phyloP scores from a whole-genome alignment of 1,140 invertebrate species.

The Pantala flavescens region DNA sequence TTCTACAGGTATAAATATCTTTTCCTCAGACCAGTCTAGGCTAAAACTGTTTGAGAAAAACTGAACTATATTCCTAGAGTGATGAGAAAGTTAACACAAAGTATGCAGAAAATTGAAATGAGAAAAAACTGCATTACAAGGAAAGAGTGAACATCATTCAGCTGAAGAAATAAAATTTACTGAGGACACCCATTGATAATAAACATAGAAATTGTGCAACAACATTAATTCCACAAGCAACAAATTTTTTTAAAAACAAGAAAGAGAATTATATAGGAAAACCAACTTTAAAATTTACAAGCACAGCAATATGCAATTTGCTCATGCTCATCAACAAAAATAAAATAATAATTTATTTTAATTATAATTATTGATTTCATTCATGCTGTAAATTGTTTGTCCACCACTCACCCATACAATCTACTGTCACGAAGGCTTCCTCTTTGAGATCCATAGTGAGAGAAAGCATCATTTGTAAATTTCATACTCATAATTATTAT shows the following conservation, averaged over 20 bases:
- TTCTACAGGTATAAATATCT: background rate
- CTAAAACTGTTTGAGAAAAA: background rate
- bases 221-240: too few species aligned
- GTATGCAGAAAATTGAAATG: background rate
- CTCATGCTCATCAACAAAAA: background rate
- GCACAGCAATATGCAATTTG: background rate
- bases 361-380: background rate
- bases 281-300: background rate
- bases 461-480: conserved; percentile 14
- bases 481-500: background rate
- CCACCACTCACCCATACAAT: conserved; percentile 58
- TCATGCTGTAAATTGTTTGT: conserved; percentile 15
- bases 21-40: conserved; percentile 3
- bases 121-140: background rate
- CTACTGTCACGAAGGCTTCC: conserved; percentile 60
- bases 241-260: too few species aligned
- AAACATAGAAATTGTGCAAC: too few species aligned
- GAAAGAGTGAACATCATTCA: background rate
- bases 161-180: background rate
- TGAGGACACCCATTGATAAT: background rate
- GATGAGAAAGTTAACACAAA: background rate
- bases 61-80: background rate
- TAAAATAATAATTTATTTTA: too few species aligned
- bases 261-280: too few species aligned
- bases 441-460: conserved; percentile 34